Evolutionary conservation across 1,140 invertebrate species (phyloP), one percentile per base, ranked within the genome.

Genomic region (Drosophila ambigua): DNA sequence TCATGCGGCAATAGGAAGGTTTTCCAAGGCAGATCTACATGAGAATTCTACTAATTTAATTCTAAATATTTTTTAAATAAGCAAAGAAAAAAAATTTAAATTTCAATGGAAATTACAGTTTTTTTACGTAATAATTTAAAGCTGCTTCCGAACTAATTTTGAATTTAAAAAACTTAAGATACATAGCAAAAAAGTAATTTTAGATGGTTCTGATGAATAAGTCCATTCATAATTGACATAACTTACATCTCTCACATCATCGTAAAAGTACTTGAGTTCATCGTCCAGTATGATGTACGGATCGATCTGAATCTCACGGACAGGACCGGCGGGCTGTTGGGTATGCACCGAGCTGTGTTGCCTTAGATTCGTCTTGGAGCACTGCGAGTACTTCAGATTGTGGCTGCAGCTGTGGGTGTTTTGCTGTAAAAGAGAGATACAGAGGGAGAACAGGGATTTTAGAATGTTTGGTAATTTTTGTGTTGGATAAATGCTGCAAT

Each of bases 211-310:
- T 8, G 2, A 31, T 44, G 5, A 15, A 49, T 50, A 24, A 20
- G 8, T 41, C 23, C 48, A 39, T 39, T 39, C 11, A 39, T 39
- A 0, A 11, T 11, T 0, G 31, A 11, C 9, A 35, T 9, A 13
- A 91, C 92, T 95, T 92, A 97, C 97, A 93, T 95, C 93, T 94
- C 95, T 93, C 90, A 98, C 97, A 87, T 97, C 96, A 77, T 94
- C 94, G 79, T 96, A 97, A 74, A 97, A 94, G 88, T 95, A 95
- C 88, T 96, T 95, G 46, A 98, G 94, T 80, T 98, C 97, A 79
- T 96, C 95, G 76, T 97, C 96, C 48, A 97, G 93, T 48, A 98
- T 93, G 82, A 95, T 95, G 90, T 98, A 98, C 69, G 97, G 97
- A 92, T 98, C 96, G 57, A 97, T 94, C 92, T 95, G 94, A 77